Evolutionary conservation across 1,140 invertebrate genomes (phyloP), one percentile per base, ranked within the genome.

Genomic region (Cydia amplana): DNA sequence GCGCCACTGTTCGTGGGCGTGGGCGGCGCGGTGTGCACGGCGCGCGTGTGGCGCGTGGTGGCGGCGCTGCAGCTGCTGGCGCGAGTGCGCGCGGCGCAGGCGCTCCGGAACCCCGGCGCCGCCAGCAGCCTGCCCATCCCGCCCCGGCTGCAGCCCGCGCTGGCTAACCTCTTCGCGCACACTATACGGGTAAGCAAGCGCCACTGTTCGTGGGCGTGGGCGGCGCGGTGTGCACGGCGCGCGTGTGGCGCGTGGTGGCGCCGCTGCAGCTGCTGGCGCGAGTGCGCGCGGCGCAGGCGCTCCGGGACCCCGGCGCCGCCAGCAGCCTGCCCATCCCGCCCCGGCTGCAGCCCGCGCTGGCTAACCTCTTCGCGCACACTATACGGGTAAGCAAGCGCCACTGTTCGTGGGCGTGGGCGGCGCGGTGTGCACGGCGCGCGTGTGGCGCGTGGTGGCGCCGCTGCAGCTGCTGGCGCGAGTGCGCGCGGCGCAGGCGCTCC

Each of bases 341-440:
- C 74, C 94, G 97, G 79, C 94, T 99, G 79, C 95, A 96, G 87
- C 95, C 96, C 74, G 95, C 97, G 14, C 95, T 99, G 77, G 95
- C 96, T 78, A 97, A 97, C 89, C 94, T 99, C 60, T 99, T 99
- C 94, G 96, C 97, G 85, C 98, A 98, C 91, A 99, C 98, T n/a
- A 98, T 99, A 85, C 94, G 97, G 94, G 97, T 98, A 93, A 94
- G n/a, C n/a, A n/a, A n/a, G 79, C 94, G 98, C 2, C 91, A n/a
- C n/a, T 99, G 40, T 99, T 99, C 89, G 95, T 99, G 36, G 98
- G 98, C 14, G 98, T 98, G 14, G 98, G 98, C 14, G 94, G 95
- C 7, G 95, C 96, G 83, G 95, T 97, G 80, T 98, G 99, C 88
- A 97, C 98, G 67, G 98, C 98, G 32, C 98, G 98, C 95, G 96